Conservation (phyloP, 2,888 invertebrate species). For the Heliconius cydno region DNA sequence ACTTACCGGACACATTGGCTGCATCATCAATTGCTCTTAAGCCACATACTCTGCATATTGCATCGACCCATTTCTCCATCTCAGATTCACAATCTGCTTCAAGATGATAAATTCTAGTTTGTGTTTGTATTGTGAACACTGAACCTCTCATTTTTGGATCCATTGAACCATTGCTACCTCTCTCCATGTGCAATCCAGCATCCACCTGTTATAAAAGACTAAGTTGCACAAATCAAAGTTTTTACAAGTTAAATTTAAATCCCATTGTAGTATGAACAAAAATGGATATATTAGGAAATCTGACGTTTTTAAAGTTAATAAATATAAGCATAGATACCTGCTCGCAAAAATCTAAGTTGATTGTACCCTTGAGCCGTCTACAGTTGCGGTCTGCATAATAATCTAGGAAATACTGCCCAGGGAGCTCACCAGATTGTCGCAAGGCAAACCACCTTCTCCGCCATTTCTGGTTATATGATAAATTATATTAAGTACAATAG, state of each 20-base stretch:
- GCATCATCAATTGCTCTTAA: conserved; percentile 88
- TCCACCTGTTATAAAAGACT: conserved; percentile 84
- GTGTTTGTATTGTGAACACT: conserved; percentile 95
- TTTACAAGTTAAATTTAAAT: not conserved
- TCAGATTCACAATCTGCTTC: conserved; percentile 96
- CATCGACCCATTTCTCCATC: conserved; percentile 98
- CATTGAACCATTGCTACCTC: conserved; percentile 90
- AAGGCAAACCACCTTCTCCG: conserved; percentile 97
- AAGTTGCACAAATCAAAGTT: not conserved
- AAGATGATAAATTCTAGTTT: conserved; percentile 94
- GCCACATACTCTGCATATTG: conserved; percentile 96
- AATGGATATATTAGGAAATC: conserved; percentile 1
- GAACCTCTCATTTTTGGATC: conserved; percentile 80
- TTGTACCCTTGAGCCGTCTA: conserved; percentile 93
- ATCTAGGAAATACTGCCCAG: conserved; percentile 96
- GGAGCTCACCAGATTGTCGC: conserved; percentile 94
- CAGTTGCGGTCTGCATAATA: conserved; percentile 95
- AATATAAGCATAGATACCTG: conserved; percentile 84
- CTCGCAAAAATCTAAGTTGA: conserved; percentile 97
- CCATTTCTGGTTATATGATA: conserved; percentile 89
- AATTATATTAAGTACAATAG: not conserved
- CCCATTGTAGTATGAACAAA: not conserved
- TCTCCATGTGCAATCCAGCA: conserved; percentile 92
- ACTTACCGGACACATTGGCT: conserved; percentile 57
- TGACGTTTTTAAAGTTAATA: conserved; percentile 25